Conservation (phyloP, 2,797 vertebrate genomes). For the Xenentodon cancila region DNA sequence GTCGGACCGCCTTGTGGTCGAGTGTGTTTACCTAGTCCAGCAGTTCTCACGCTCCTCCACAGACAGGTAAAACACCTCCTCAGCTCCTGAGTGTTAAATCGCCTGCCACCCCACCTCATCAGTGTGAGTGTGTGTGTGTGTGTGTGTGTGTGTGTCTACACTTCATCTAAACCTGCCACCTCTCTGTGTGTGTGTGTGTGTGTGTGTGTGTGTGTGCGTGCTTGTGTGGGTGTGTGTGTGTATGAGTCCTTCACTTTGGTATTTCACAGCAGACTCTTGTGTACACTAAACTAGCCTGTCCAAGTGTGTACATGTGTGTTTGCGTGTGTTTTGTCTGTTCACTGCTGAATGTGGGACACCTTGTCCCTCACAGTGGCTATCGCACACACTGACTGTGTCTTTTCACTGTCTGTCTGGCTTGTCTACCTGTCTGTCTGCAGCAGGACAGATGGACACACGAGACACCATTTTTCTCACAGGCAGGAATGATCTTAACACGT, state of each 20-base stretch:
- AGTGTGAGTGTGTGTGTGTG: conserved; percentile 24
- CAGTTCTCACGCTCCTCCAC: conserved; percentile 79
- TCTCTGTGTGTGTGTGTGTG: conserved; percentile 32
- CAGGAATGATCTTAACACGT: conserved; percentile 76
- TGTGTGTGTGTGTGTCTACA: conserved; percentile 43
- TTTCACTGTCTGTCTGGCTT: conserved; percentile 60
- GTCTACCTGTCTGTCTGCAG: conserved; percentile 57
- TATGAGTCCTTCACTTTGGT: conserved; percentile 65
- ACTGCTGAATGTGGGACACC: conserved; percentile 69
- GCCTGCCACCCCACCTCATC: conserved; percentile 43
- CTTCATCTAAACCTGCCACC: conserved; percentile 53
- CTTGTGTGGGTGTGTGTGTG: conserved; percentile 20
- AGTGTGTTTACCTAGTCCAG: conserved; percentile 78
- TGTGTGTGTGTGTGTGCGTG: conserved; percentile 27
- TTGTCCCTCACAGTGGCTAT: conserved; percentile 67
- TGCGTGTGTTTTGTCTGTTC: conserved; percentile 61
- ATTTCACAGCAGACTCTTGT: conserved; percentile 78
- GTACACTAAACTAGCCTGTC: conserved; percentile 73
- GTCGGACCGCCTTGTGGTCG: conserved; percentile 76
- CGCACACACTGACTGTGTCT: conserved; percentile 77
- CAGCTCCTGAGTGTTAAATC: conserved; percentile 60
- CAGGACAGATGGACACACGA: conserved; percentile 57
- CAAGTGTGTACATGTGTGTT: conserved; percentile 36
- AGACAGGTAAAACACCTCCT: conserved; percentile 74
- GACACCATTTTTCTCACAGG: conserved; percentile 68